phyloP scores from a whole-genome alignment of 2,797 vertebrate genomes.

The Ispidina picta region DNA sequence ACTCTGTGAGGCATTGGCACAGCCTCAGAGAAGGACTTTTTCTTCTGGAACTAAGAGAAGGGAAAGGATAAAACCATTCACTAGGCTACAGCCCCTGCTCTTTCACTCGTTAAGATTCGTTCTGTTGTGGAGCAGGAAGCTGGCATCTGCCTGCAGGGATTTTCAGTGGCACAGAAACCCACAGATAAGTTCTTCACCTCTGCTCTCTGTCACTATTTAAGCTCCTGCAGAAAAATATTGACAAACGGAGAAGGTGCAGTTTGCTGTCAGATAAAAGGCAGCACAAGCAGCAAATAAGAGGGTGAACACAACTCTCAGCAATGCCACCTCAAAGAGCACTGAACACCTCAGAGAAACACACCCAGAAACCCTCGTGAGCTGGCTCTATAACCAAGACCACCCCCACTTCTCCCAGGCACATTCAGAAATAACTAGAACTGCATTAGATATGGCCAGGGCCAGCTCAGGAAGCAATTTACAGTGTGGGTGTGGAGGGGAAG shows the following conservation, averaged over 20 bases:
- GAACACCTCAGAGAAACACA: rapidly evolving
- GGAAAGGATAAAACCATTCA: neutral
- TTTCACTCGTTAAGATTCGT: neutral
- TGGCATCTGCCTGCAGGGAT: neutral
- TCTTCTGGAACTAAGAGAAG: conserved; percentile 16
- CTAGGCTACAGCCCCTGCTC: neutral
- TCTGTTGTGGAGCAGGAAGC: neutral
- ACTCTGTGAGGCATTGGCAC: neutral
- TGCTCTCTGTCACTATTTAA: neutral
- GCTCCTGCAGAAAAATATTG: neutral
- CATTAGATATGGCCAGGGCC: rapidly evolving
- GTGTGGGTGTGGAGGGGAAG: neutral
- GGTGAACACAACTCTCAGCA: neutral
- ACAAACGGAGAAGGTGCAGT: rapidly evolving
- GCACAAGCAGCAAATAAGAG: neutral
- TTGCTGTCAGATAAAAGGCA: neutral
- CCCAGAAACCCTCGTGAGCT: neutral
- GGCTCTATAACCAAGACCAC: neutral
- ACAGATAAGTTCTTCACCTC: neutral
- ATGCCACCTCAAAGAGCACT: neutral
- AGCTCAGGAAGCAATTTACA: neutral
- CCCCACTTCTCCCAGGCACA: neutral
- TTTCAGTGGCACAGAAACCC: neutral
- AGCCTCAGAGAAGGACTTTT: neutral
- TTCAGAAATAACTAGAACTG: neutral